Evolutionary conservation across 2,113 vertebrate genomes (phyloP).

Genomic region (Lepisosteus oculatus): DNA sequence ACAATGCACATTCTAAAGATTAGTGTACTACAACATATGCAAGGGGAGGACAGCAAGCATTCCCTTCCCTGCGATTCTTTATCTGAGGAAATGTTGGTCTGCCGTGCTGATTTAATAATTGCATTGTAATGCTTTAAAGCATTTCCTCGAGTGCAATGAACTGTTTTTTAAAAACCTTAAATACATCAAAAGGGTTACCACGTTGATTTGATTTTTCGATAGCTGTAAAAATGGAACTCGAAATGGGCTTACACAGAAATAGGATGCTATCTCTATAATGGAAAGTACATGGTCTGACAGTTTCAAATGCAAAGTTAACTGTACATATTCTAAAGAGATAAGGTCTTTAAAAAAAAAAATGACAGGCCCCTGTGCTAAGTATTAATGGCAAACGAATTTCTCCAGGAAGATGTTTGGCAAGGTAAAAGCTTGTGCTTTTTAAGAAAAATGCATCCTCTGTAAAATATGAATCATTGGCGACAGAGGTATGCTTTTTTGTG

Average conservation of each 20-base stretch:
- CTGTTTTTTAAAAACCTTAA: conserved; percentile 75
- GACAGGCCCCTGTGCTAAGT: conserved; percentile 59
- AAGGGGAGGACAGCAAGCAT: neutral
- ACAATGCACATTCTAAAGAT: conserved; percentile 23
- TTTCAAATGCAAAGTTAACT: conserved; percentile 76
- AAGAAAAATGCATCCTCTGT: conserved; percentile 53
- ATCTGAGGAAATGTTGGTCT: conserved; percentile 22
- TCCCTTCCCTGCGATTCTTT: conserved; percentile 9
- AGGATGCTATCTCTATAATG: conserved; percentile 92
- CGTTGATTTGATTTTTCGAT: conserved; percentile 90
- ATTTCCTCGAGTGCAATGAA: conserved; percentile 76
- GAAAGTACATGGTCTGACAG: conserved; percentile 86
- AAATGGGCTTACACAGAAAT: conserved; percentile 84
- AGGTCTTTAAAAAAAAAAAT: conserved; percentile 58
- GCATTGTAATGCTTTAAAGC: conserved; percentile 74
- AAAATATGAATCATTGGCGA: conserved; percentile 57
- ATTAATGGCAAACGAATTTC: conserved; percentile 69
- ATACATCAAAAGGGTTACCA: conserved; percentile 86
- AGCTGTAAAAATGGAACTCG: conserved; percentile 85
- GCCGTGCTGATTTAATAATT: conserved; percentile 39
- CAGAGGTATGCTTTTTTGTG: conserved; percentile 54
- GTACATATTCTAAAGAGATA: conserved; percentile 67
- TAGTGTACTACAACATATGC: conserved; percentile 10
- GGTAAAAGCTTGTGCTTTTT: conserved; percentile 52
- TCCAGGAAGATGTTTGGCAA: conserved; percentile 59